phyloP scores from a whole-genome alignment of 2,888 invertebrate species.

The Acleris laterana region DNA sequence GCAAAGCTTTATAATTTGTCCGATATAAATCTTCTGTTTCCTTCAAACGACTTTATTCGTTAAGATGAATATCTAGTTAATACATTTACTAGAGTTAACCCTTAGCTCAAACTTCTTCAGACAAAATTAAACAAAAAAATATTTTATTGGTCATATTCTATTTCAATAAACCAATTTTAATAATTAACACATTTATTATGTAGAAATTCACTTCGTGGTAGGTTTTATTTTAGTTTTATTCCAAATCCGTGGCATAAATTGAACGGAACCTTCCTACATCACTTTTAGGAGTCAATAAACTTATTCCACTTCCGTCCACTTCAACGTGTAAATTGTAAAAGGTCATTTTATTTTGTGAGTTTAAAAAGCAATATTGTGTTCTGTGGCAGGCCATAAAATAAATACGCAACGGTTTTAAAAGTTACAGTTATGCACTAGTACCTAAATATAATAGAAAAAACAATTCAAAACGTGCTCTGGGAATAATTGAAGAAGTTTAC shows the following conservation, averaged over 20 bases:
- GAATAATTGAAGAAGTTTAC: too few relatives aligned
- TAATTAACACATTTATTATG: not conserved
- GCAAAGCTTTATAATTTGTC: constrained; percentile 79
- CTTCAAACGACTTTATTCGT: constrained; percentile 61
- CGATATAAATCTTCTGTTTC: constrained; percentile 73
- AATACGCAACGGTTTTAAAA: constrained; percentile 46
- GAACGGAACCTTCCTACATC: constrained; percentile 36
- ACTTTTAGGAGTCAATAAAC: constrained; percentile 61
- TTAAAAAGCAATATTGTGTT: constrained; percentile 74
- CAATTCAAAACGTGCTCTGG: too few relatives aligned
- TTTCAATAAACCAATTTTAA: not conserved
- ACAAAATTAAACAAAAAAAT: not conserved
- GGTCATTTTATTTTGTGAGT: constrained; percentile 62
- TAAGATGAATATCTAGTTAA: constrained; percentile 41
- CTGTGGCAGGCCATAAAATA: constrained; percentile 49
- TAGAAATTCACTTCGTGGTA: not conserved
- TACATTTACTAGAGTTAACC: constrained; percentile 6
- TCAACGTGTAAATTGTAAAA: constrained; percentile 69
- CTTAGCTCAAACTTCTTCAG: not conserved
- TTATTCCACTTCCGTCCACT: constrained; percentile 64
- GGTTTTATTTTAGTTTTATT: constrained; percentile 5
- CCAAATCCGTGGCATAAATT: constrained; percentile 23
- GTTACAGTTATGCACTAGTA: constrained; percentile 34
- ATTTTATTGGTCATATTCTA: too few relatives aligned
- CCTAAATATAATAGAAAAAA: too few relatives aligned